Evolutionary conservation across 2,797 vertebrate species (phyloP), one percentile per base, ranked within the genome.

Genomic region (Anomalospiza imberbis): DNA sequence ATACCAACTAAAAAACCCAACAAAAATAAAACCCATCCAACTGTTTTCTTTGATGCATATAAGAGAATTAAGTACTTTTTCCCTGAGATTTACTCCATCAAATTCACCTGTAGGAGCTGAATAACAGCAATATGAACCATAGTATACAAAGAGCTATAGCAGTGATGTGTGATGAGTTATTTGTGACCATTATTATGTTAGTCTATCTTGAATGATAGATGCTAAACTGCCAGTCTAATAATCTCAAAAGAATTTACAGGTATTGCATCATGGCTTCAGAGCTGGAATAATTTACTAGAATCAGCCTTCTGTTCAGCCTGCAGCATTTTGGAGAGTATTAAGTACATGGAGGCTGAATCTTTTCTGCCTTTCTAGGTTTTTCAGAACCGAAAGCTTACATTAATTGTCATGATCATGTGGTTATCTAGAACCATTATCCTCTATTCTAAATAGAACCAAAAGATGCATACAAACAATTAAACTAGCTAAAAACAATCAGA

Each of bases 221-320:
- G 61, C 32, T 80, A 72, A 91, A 74, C 68, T 60, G 40, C 13
- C 2, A 2, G 17, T n/a, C 61, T 78, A 75, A 88, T 83, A 0
- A 91, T 55, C 61, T 61, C 32, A 25, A 57, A 93, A 62, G 31
- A 88, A 93, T 94, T 87, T 87, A 62, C 32, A 85, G 55, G 24
- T 76, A 73, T 70, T 55, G 7, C 9, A n/a, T 57, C 47, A 71
- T 50, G 50, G 19, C 13, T 94, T 84, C 67, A 70, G 70, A 90
- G 32, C 10, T 72, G 17, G 62, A 86, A 48, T 2, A 0, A 31
- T 88, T 76, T 88, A 61, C 66, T 68, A 72, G 90, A 91, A 75
- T 89, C 51, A 93, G 32, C 26, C 24, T 79, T 76, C 40, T n/a
- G 17, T 68, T 88, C 47, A 61, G 70, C 28, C 62, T 73, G 61